phyloP scores from a whole-genome alignment of 1,140 invertebrate species.

The Condylostylus longicornis region DNA sequence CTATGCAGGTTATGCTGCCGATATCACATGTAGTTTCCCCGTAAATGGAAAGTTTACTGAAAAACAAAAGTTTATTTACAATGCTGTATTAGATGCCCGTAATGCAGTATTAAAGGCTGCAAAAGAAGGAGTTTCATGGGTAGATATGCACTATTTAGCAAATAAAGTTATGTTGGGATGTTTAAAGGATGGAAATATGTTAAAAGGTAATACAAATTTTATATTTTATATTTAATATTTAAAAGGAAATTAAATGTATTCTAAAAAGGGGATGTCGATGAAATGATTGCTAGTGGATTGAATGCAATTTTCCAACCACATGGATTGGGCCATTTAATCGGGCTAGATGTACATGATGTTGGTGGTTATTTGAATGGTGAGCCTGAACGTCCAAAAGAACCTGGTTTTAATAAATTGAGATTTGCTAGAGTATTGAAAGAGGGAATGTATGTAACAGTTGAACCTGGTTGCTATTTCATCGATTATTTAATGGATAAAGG shows the following conservation, averaged over 20 bases:
- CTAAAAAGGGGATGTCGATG: slow-evolving; percentile 67
- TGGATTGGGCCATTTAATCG: slow-evolving; percentile 84
- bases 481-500: slow-evolving; percentile 52
- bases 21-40: slow-evolving; percentile 94
- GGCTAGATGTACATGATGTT: slow-evolving; percentile 93
- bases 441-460: slow-evolving; percentile 90
- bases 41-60: slow-evolving; percentile 89
- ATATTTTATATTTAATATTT: no score
- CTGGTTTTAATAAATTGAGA: slow-evolving; percentile 60
- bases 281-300: slow-evolving; percentile 70
- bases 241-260: no score
- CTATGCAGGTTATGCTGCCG: slow-evolving; percentile 92
- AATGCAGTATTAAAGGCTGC: slow-evolving; percentile 66
- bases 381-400: slow-evolving; percentile 42
- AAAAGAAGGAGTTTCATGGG: slow-evolving; percentile 82
- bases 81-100: slow-evolving; percentile 76
- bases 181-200: slow-evolving; percentile 57
- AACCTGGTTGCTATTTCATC: slow-evolving; percentile 92
- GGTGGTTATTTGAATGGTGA: slow-evolving; percentile 68
- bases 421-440: slow-evolving; percentile 63
- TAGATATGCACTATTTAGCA: slow-evolving; percentile 84
- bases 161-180: slow-evolving; percentile 62
- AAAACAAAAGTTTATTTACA: slow-evolving; percentile 87
- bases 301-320: slow-evolving; percentile 90
- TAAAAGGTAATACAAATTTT: no score